Evolutionary conservation across 1,140 invertebrate species (phyloP), one percentile per base, ranked within the genome.

Genomic region (Homarus americanus): DNA sequence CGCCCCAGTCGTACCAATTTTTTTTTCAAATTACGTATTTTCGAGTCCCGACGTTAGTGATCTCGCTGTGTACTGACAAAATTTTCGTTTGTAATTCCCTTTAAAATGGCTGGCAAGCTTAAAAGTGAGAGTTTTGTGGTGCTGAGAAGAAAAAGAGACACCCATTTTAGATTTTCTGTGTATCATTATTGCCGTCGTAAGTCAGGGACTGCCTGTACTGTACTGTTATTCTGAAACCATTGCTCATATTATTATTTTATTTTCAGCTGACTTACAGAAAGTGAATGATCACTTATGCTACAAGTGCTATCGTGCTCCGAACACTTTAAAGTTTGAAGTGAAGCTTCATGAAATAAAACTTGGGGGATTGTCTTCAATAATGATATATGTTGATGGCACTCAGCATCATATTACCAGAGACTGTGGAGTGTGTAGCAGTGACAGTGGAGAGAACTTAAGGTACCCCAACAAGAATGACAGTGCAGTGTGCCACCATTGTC

Each of bases 181-280:
- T n/a, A n/a, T n/a, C n/a, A n/a, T n/a, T n/a, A n/a, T n/a, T n/a
- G n/a, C n/a, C n/a, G n/a, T n/a, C n/a, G n/a, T n/a, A n/a, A n/a
- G n/a, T n/a, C n/a, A n/a, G n/a, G n/a, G n/a, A n/a, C n/a, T n/a
- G n/a, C n/a, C n/a, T n/a, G n/a, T n/a, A n/a, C n/a, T n/a, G n/a
- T 49, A 2, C 44, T 49, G 17, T 24, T 20, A 20, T 3, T 4
- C 24, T 24, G 5, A 58, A 58, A 4, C 53, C 17, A 58, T 5
- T 53, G 9, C 40, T 58, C 20, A n/a, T 58, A 9, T 58, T 41
- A 53, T 53, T 80, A 34, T 41, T 49, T 17, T 12, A 44, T 12
- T 76, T 90, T 38, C 79, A 76, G 87, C 63, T 73, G 87, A 90
- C 38, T 36, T 89, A 40, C 44, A 82, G 38, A 66, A 89, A 17